Evolutionary conservation across 2,113 vertebrate genomes (phyloP).

Genomic region (Entomyzon cyanotis): DNA sequence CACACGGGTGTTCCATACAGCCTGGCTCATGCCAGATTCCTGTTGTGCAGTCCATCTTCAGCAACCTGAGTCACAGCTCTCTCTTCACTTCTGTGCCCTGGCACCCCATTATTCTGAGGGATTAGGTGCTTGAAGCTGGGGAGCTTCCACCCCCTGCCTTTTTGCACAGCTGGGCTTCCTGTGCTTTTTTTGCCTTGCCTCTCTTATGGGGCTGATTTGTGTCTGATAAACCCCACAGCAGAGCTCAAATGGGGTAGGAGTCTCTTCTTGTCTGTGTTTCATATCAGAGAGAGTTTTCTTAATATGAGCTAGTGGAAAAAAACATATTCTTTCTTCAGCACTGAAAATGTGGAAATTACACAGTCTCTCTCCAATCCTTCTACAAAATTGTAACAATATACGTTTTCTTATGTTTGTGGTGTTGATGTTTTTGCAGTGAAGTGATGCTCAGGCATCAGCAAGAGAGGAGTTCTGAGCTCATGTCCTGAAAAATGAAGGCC

Average conservation of each 20-base stretch:
- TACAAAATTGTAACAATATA: background rate
- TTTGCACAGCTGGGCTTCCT: slow-evolving; percentile 69
- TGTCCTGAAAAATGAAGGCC: background rate
- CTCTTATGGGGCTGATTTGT: slow-evolving; percentile 33
- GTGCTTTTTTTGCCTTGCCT: slow-evolving; percentile 47
- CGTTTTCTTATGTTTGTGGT: background rate
- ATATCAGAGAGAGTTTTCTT: background rate
- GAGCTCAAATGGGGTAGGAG: background rate
- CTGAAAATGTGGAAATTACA: background rate
- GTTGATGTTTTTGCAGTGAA: background rate
- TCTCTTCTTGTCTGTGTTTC: background rate
- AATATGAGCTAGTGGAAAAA: background rate
- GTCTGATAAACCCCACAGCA: slow-evolving; percentile 53
- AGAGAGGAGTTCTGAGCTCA: background rate
- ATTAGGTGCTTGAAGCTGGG: slow-evolving; percentile 11
- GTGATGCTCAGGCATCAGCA: background rate
- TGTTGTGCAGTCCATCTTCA: background rate
- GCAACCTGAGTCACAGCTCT: background rate
- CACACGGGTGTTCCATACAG: background rate
- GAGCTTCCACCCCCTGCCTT: slow-evolving; percentile 29
- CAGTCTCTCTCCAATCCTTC: background rate
- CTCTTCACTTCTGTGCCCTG: background rate
- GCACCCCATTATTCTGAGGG: background rate
- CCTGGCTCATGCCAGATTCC: background rate
- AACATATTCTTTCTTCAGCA: background rate